These are phyloP conservation scores for Struthidea cinerea DNA, from an alignment of 2,113 vertebrate genomes.

Conservation along the genomic window DNA sequence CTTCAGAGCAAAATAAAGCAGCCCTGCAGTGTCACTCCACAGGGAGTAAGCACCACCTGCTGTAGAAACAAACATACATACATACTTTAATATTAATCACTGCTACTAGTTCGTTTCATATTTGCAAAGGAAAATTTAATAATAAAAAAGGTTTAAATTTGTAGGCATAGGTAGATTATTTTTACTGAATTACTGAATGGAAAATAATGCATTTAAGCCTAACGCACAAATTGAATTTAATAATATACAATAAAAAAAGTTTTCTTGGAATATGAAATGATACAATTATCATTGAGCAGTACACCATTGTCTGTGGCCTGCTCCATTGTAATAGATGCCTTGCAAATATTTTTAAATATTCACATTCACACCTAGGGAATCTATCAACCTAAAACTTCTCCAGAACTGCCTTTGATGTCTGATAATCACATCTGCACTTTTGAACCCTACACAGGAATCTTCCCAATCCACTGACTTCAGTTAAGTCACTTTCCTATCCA, in stretches of 20 bases:
- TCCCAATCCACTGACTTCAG: neutral
- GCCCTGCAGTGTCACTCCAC: neutral
- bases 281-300: neutral
- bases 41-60: neutral
- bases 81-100: neutral
- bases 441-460: neutral
- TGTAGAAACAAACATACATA: neutral
- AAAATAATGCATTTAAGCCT: neutral
- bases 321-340: neutral
- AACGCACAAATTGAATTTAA: neutral
- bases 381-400: neutral
- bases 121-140: neutral
- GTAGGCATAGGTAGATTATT: neutral
- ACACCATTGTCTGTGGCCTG: neutral
- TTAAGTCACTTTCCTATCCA: neutral
- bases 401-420: neutral
- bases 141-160: neutral
- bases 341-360: neutral
- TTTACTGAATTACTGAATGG: neutral
- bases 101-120: neutral
- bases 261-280: neutral
- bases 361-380: neutral
- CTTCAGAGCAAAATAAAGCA: neutral
- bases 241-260: neutral
- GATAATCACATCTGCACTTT: neutral